These are phyloP conservation scores for Blastobasis lacticolella DNA, from an alignment of 2,888 invertebrate species.

Conservation along the genomic window DNA sequence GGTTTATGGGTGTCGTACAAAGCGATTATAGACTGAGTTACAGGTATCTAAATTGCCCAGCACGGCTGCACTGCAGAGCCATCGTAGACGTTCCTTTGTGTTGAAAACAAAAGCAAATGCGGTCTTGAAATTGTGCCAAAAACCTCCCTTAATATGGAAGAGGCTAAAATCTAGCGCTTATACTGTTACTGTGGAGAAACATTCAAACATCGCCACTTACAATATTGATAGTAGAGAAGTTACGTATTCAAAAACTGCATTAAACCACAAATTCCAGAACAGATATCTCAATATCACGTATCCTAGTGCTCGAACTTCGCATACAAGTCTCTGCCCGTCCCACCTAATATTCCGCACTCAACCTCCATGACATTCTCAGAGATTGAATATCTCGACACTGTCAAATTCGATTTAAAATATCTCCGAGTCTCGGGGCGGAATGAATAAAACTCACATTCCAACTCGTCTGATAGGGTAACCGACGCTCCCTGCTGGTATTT, in stretches of 20 bases:
- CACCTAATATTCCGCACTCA: neutral
- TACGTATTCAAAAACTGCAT: neutral
- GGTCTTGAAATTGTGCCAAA: too few relatives aligned
- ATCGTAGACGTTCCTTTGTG: too few relatives aligned
- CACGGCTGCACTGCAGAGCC: too few relatives aligned
- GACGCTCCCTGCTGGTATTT: constrained; percentile 30
- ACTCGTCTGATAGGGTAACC: constrained; percentile 23
- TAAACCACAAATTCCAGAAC: neutral
- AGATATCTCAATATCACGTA: neutral
- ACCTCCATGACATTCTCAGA: constrained; percentile 20
- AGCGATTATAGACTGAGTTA: too few relatives aligned
- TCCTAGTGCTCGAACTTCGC: neutral
- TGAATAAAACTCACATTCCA: constrained; percentile 45
- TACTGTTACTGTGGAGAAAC: too few relatives aligned
- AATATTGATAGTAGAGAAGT: neutral
- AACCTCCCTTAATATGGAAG: too few relatives aligned
- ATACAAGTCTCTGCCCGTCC: neutral
- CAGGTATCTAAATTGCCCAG: too few relatives aligned
- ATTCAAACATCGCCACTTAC: neutral
- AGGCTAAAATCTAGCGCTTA: too few relatives aligned
- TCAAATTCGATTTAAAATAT: constrained; percentile 39
- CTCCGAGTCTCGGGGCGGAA: constrained; percentile 22
- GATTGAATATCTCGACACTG: constrained; percentile 28
- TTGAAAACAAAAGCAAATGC: too few relatives aligned
- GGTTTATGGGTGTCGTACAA: too few relatives aligned